Evolutionary conservation across 1,140 invertebrate species (phyloP).

Genomic region (Tetragonula clypearis): DNA sequence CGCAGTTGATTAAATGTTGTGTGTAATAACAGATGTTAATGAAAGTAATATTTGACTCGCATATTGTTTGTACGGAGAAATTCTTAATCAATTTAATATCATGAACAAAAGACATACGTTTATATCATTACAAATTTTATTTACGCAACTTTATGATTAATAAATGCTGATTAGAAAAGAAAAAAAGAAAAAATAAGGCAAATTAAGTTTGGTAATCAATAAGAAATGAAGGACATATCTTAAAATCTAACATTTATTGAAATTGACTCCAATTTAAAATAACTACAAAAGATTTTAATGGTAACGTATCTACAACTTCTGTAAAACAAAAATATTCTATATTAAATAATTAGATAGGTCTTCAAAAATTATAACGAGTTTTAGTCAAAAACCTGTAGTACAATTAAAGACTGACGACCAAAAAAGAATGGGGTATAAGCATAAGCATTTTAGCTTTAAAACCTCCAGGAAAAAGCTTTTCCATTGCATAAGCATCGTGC

Average conservation of each 20-base stretch:
- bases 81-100: conserved; percentile 33
- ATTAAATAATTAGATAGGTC: conserved; percentile 38
- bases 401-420: conserved; percentile 77
- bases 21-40: conserved; percentile 31
- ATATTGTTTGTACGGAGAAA: conserved; percentile 23
- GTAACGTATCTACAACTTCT: conserved; percentile 9
- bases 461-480: conserved; percentile 8
- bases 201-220: conserved; percentile 12
- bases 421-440: conserved; percentile 43
- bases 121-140: conserved; percentile 17
- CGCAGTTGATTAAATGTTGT: conserved; percentile 33
- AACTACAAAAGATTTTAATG: conserved; percentile 29
- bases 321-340: conserved; percentile 48
- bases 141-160: conserved; percentile 6
- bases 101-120: conserved; percentile 11
- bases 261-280: conserved; percentile 28
- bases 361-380: conserved; percentile 20
- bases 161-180: not conserved
- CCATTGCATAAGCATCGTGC: conserved; percentile 13
- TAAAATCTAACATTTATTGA: conserved; percentile 46
- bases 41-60: conserved; percentile 40
- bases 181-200: not conserved
- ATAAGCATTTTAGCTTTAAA: conserved; percentile 54
- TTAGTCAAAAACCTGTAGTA: conserved; percentile 64
- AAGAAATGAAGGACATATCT: conserved; percentile 59